These are phyloP conservation scores for Ariolimax columbianus DNA, from an alignment of 2,888 invertebrate genomes.

Conservation along the genomic window DNA sequence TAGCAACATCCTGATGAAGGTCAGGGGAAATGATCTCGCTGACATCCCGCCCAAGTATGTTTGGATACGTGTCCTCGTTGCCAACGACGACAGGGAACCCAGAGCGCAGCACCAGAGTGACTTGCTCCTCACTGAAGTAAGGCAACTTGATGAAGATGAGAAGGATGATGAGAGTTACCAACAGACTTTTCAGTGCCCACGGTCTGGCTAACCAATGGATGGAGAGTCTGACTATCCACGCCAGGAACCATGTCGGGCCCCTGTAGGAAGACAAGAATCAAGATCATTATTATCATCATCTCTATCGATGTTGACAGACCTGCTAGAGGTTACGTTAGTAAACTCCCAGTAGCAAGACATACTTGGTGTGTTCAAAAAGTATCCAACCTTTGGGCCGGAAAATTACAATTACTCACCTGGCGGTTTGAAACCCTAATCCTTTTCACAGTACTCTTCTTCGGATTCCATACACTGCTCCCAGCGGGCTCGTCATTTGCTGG, in stretches of 20 bases:
- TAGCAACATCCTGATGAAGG: constrained; percentile 45
- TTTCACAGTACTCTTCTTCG: too few relatives aligned
- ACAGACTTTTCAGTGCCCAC: not conserved
- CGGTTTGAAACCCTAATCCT: not conserved
- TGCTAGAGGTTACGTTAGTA: too few relatives aligned
- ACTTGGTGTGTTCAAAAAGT: too few relatives aligned
- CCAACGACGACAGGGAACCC: constrained; percentile 33
- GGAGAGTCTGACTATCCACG: not conserved
- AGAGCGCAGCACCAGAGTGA: constrained; percentile 19
- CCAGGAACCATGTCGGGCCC: not conserved
- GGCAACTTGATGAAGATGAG: not conserved
- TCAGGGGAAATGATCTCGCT: constrained; percentile 32
- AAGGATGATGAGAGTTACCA: not conserved
- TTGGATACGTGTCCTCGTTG: constrained; percentile 33
- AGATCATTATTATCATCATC: too few relatives aligned
- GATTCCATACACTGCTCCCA: too few relatives aligned
- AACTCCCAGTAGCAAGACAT: too few relatives aligned
- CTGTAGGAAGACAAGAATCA: not conserved
- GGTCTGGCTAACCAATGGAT: not conserved
- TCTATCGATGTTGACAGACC: too few relatives aligned
- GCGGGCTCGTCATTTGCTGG: too few relatives aligned
- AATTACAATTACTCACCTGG: not conserved
- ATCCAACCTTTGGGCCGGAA: not conserved
- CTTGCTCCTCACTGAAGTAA: not conserved
- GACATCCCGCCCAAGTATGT: constrained; percentile 35